Evolutionary conservation across 2,797 vertebrate species (phyloP), one percentile per base, ranked within the genome.

Genomic region (Botia kubotai): DNA sequence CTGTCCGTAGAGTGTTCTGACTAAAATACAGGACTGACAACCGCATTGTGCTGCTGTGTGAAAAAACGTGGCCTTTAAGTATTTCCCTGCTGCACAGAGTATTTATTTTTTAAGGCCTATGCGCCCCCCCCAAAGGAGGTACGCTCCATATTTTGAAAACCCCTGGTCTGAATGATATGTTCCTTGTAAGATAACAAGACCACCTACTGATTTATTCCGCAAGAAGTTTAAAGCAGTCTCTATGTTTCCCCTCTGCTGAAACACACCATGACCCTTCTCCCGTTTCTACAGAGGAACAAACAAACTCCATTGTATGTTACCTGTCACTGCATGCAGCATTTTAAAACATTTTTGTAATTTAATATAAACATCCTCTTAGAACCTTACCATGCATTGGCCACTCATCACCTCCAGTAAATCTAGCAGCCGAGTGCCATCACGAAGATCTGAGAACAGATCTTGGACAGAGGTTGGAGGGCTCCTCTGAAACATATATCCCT

Each of bases 361-460:
- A 23, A 2, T 17, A 6, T 69, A 46, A 68, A 48, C 29, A 26
- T 3, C 12, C 11, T 67, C 1, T 69, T 3, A 17, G 62, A 36
- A 65, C 8, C 70, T 96, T 93, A 98, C 96, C 95, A 98, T 86
- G 6, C 89, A 89, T 86, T 97, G 94, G 75, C 95, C 95, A 1
- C 95, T 96, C 89, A 98, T 94, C 48, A 96, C 95, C 92, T 98
- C 97, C 86, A 98, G 75, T 62, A 98, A 92, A 90, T 98, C 95
- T 72, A 98, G 91, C 83, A 98, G 94, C 52, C 90, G 87, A 6
- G 94, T 93, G 8, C 97, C 97, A 84, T 96, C 91, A 77, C 89
- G 90, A 71, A 98, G 90, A 82, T 98, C 97, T 46, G 86, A 87
- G 86, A 96, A 98, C 12, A 98, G 89, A 88, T 98, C 96, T 3